Base-by-base conservation (phyloP, 1,140 invertebrate genomes). In the Oryctes rhinoceros region DNA sequence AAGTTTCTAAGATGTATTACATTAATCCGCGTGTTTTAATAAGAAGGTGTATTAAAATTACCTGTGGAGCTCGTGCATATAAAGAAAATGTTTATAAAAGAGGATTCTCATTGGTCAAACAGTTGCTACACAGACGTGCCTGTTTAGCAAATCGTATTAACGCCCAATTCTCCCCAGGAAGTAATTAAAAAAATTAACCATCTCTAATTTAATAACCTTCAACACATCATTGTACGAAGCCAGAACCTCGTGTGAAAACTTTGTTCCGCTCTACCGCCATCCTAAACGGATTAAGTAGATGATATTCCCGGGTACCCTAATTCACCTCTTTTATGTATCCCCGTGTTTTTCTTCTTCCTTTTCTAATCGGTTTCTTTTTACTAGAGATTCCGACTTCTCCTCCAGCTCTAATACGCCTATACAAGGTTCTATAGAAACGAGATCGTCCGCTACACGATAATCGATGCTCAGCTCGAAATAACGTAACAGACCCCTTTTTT, bases 211-310 rank as follows among this genome's bases (percentile, higher is more conserved):
- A 53, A 53, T 53, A 53, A 53, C 3, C 49, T 53, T 53, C 49
- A 53, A 53, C 49, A 53, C 67, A 71, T 35, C 18, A 37, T 37
- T 24, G 67, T 71, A 35, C 67, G 67, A 71, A 71, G n/a, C 67
- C 67, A 20, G 20, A 53, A 67, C 65, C 18, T 67, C 65, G 65
- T 67, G 65, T 67, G 65, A 67, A 67, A 67, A 30, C 65, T 67
- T 35, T 67, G 65, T 67, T 67, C 18, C 65, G 65, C 65, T 67
- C 65, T 67, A 13, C 65, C 18, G 65, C 9, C 20, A 24, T 67
- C 65, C 65, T 67, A 67, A 67, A 67, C 65, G 65, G 65, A 67
- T 67, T 67, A 67, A 24, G 20, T 35, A 67, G 65, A 35, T 67
- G 65, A 67, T 67, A 67, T 67, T 67, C 65, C 30, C 65, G 20